Conservation (phyloP, 2,888 invertebrate species). For the Dicyrtomina minuta region DNA sequence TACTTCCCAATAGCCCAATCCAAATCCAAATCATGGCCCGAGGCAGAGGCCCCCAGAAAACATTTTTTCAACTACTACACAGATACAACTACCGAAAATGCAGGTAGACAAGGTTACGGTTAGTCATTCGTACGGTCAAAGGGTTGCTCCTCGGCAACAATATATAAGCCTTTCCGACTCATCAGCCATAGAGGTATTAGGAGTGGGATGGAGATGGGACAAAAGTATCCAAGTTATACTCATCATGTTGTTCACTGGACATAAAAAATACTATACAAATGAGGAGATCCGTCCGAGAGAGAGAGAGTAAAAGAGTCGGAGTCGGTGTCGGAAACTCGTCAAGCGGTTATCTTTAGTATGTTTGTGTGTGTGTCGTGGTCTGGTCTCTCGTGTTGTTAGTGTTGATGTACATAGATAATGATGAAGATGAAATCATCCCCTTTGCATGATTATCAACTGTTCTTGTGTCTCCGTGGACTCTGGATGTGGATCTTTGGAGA, state of each 20-base stretch:
- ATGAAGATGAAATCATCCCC: too few relatives aligned
- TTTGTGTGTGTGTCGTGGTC: too few relatives aligned
- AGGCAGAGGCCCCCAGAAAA: background rate
- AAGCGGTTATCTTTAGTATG: background rate
- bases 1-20: too few relatives aligned
- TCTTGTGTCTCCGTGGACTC: too few relatives aligned
- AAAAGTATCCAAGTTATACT: background rate
- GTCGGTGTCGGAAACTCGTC: constrained; percentile 13
- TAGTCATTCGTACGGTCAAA: background rate
- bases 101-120: background rate
- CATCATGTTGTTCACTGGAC: too few relatives aligned
- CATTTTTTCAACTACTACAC: background rate
- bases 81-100: too few relatives aligned
- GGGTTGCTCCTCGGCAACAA: too few relatives aligned
- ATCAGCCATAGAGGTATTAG: background rate
- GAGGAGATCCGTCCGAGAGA: background rate
- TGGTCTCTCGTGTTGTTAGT: too few relatives aligned
- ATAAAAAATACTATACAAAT: constrained; percentile 1
- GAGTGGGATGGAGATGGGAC: background rate
- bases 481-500: too few relatives aligned
- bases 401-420: too few relatives aligned
- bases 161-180: background rate
- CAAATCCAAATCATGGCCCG: background rate
- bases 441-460: too few relatives aligned
- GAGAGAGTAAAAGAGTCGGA: too few relatives aligned